Evolutionary conservation across 2,113 vertebrate genomes (phyloP).

Genomic region (Eudyptes chrysolophus): DNA sequence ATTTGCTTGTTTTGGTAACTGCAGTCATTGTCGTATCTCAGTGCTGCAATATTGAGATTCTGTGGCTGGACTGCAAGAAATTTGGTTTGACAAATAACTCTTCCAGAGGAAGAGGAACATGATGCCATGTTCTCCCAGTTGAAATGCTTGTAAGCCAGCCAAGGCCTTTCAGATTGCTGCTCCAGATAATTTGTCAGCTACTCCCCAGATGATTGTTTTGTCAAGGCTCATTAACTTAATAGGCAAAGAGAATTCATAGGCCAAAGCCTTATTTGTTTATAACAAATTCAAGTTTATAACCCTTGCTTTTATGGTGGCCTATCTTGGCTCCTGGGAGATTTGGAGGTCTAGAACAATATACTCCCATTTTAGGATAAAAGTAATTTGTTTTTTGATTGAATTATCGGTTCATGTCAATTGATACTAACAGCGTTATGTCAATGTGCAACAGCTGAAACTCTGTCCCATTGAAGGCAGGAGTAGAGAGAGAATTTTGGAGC

Average conservation of each 20-base stretch:
- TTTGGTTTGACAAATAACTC: not conserved
- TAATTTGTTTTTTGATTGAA: not conserved
- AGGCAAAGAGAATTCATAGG: constrained; percentile 22
- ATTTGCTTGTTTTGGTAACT: not conserved
- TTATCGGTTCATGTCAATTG: not conserved
- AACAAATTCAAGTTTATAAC: constrained; percentile 21
- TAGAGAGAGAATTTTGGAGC: not conserved
- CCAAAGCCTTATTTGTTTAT: constrained; percentile 5
- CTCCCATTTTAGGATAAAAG: not conserved
- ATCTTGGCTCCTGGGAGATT: not conserved
- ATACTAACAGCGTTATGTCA: not conserved
- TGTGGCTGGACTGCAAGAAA: not conserved
- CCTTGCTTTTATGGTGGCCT: not conserved
- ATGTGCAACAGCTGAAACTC: not conserved
- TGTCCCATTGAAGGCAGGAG: not conserved
- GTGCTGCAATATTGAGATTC: not conserved
- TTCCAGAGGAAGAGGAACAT: not conserved
- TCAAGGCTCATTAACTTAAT: constrained; percentile 53
- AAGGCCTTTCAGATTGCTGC: not conserved
- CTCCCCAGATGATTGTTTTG: constrained; percentile 23
- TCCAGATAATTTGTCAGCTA: constrained; percentile 35
- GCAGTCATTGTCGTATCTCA: not conserved
- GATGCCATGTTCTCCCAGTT: not conserved
- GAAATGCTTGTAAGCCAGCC: not conserved
- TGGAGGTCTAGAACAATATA: not conserved